phyloP scores from a whole-genome alignment of 92 coral and sea anemone species.

The Porites cylindrica region DNA sequence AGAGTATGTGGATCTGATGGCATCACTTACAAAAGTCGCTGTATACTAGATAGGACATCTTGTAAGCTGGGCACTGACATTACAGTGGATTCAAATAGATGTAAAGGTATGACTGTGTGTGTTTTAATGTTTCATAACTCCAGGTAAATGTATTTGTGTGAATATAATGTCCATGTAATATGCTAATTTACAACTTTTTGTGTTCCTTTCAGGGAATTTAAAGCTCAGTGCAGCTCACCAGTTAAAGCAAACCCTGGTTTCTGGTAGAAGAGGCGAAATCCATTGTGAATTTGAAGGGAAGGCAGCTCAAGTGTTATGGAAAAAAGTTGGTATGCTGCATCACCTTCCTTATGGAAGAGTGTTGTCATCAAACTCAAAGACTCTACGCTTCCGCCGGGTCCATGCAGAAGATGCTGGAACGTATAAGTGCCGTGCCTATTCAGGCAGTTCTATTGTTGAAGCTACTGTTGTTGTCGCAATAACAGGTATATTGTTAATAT shows the following conservation, averaged over 20 bases:
- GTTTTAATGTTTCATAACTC: too few species aligned
- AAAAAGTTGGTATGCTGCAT: conserved; percentile 44
- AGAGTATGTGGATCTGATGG: conserved; percentile 91
- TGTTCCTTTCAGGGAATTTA: conserved; percentile 4
- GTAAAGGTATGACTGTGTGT: conserved; percentile 47
- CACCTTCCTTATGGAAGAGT: conserved; percentile 48
- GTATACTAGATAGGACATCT: conserved; percentile 90
- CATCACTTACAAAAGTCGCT: conserved; percentile 73
- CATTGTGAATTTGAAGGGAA: conserved; percentile 74
- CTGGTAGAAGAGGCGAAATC: conserved; percentile 71
- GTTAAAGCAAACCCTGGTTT: conserved; percentile 49
- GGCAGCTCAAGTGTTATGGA: conserved; percentile 82
- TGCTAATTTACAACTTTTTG: background rate
- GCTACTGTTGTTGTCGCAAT: conserved; percentile 73
- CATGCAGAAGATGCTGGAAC: conserved; percentile 69
- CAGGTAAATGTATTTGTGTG: background rate
- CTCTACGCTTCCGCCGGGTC: conserved; percentile 61
- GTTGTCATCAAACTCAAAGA: conserved; percentile 53
- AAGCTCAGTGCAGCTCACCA: conserved; percentile 65
- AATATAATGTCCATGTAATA: background rate
- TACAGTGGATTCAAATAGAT: conserved; percentile 57
- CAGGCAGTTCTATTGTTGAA: conserved; percentile 47
- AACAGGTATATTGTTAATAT: conserved; percentile 53
- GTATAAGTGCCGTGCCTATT: conserved; percentile 75
- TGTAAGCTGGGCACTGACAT: conserved; percentile 81